Evolutionary conservation across 2,888 invertebrate species (phyloP), one percentile per base, ranked within the genome.

Genomic region (Conistra vaccinii): DNA sequence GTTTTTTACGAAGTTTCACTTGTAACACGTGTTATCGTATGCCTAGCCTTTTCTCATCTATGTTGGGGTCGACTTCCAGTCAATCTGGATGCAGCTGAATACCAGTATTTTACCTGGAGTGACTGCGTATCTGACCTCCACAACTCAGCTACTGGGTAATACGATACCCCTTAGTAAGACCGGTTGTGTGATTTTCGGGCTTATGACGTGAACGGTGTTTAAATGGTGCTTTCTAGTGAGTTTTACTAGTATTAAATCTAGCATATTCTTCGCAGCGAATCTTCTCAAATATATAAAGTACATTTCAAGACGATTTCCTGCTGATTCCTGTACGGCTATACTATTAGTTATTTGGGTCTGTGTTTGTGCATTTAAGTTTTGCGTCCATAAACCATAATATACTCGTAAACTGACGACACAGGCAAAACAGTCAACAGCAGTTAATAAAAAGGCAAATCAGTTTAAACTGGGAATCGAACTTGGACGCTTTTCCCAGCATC

Each of bases 401-500:
- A 67, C 20, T 69, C 12, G 12, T 66, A n/a, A 17, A 66, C 3
- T 42, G 2, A 45, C n/a, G 20, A 55, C 17, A 20, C 0, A 26
- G n/a, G 20, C 17, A 1, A 39, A 53, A n/a, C 14, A 12, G 23
- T 35, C 35, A 26, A 29, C 29, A 53, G 20, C 14, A 12, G 23
- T 35, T 48, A 26, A 29, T 39, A 14, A n/a, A 71, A 72, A 72
- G 10, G 6, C 3, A 29, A 76, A 60, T n/a, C 20, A 32, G 1
- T 51, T 7, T 7, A 14, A 57, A n/a, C n/a, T 23, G 32, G 45
- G 32, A 42, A 62, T 67, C 48, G 29, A 79, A 73, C 23, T 14
- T 29, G 20, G 35, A 14, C 29, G n/a, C 55, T 79, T 32, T 60
- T 29, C 3, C 32, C 42, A 60, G n/a, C 67, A 80, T 58, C 29